Conservation (phyloP, 2,888 invertebrate species). For the Spatulosminthurus flaviceps region DNA sequence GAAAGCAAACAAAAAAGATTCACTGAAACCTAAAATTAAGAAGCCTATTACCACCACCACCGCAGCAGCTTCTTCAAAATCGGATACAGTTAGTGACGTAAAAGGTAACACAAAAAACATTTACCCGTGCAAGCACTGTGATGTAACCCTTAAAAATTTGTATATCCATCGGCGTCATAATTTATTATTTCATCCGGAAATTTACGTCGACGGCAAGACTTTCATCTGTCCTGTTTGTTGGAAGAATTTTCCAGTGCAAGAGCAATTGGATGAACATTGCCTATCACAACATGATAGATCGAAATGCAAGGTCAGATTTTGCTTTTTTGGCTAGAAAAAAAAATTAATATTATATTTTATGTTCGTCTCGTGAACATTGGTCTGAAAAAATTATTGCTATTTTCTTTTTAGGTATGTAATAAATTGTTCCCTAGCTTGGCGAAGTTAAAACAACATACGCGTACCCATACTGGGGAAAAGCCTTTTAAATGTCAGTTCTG, state of each 20-base stretch:
- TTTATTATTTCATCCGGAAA: conserved; percentile 22
- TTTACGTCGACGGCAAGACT: conserved; percentile 28
- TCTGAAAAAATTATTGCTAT: background rate
- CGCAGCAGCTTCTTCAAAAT: no score
- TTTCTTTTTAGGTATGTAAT: conserved; percentile 14
- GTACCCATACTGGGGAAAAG: conserved; percentile 36
- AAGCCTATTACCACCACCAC: no score
- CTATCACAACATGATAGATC: background rate
- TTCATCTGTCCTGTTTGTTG: conserved; percentile 30
- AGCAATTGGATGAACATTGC: conserved; percentile 18
- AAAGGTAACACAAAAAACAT: background rate
- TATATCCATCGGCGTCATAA: conserved; percentile 20
- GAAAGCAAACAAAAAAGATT: no score
- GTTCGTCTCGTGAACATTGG: no score
- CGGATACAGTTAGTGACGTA: background rate
- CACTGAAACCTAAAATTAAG: no score
- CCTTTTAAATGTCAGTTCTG: conserved; percentile 30
- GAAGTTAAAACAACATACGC: background rate
- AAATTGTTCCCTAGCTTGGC: background rate
- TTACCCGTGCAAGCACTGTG: conserved; percentile 19
- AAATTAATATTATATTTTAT: no score
- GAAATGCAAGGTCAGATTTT: conserved; percentile 24
- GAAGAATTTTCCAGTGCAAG: conserved; percentile 23
- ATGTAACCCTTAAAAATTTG: background rate
- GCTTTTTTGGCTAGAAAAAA: background rate